Percentiles rank a stretch among this genome's conserved stretches.
Evolutionary conservation across 2,113 vertebrate species (phyloP).

Genomic region (Chamaea fasciata): DNA sequence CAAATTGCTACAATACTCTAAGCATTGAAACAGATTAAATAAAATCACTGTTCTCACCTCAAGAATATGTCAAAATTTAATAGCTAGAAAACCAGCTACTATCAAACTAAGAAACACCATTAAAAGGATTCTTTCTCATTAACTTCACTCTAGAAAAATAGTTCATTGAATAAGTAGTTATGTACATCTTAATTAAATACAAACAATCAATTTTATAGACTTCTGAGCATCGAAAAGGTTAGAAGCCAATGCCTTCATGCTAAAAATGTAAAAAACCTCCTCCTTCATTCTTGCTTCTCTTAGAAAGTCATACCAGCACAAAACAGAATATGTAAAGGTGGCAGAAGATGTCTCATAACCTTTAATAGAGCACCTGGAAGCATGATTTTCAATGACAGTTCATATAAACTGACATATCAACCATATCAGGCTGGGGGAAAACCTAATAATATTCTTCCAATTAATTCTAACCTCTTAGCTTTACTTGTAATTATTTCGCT

Average conservation of each 20-base stretch:
- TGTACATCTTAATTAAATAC: slow-evolving; percentile 42
- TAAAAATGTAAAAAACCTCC: not conserved
- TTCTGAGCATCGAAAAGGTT: not conserved
- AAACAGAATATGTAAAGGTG: not conserved
- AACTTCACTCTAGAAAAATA: slow-evolving; percentile 31
- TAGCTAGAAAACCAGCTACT: not conserved
- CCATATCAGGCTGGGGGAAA: not conserved
- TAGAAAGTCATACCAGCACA: not conserved
- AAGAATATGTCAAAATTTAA: slow-evolving; percentile 35
- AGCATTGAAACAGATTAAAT: not conserved
- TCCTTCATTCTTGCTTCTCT: not conserved
- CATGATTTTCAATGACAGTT: not conserved
- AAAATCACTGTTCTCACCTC: slow-evolving; percentile 3
- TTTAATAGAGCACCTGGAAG: not conserved
- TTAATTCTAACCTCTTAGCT: slow-evolving; percentile 14
- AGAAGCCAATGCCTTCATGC: not conserved
- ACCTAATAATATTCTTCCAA: not conserved
- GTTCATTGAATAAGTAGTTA: slow-evolving; percentile 32
- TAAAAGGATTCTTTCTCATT: slow-evolving; percentile 32
- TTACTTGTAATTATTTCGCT: not conserved
- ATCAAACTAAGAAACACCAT: slow-evolving; percentile 8
- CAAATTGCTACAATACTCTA: slow-evolving; percentile 1
- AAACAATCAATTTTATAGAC: not conserved
- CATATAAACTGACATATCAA: not conserved
- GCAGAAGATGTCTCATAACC: not conserved